A percentile compares a stretch with the other conserved stretches of the same genome.
Evolutionary conservation across 2,113 vertebrate genomes (phyloP).

Genomic region (Corythornis cristatus): DNA sequence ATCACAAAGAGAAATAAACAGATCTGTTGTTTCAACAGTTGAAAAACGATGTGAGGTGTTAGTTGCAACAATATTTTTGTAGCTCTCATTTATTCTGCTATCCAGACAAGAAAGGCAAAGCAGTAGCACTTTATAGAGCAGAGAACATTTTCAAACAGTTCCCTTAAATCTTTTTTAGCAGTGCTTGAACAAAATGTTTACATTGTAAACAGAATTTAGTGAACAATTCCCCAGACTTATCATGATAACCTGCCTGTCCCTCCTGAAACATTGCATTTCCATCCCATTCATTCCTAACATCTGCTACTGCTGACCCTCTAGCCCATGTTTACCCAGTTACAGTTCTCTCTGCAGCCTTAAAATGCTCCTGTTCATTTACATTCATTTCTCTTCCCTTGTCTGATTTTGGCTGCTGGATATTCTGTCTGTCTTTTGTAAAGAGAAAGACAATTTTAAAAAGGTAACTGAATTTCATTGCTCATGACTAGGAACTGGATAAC

Average conservation of each 20-base stretch:
- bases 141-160: constrained; percentile 45
- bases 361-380: constrained; percentile 19
- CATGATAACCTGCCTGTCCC: neutral
- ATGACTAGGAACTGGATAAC: neutral
- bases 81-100: constrained; percentile 42
- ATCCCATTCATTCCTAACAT: neutral
- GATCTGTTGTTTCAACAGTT: constrained; percentile 19
- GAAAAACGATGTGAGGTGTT: constrained; percentile 18
- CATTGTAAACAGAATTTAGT: constrained; percentile 17
- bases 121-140: constrained; percentile 55
- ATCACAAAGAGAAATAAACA: constrained; percentile 8
- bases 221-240: neutral
- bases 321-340: neutral
- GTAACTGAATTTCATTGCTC: neutral
- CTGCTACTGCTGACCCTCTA: neutral
- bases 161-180: constrained; percentile 55
- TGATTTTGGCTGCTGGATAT: neutral
- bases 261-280: neutral
- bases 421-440: neutral
- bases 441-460: neutral
- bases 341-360: neutral
- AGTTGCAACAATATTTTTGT: constrained; percentile 31
- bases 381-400: neutral
- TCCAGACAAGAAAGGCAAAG: constrained; percentile 49
- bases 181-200: constrained; percentile 45